Evolutionary conservation across 2,888 invertebrate species (phyloP).

Genomic region (Sericinus montela): DNA sequence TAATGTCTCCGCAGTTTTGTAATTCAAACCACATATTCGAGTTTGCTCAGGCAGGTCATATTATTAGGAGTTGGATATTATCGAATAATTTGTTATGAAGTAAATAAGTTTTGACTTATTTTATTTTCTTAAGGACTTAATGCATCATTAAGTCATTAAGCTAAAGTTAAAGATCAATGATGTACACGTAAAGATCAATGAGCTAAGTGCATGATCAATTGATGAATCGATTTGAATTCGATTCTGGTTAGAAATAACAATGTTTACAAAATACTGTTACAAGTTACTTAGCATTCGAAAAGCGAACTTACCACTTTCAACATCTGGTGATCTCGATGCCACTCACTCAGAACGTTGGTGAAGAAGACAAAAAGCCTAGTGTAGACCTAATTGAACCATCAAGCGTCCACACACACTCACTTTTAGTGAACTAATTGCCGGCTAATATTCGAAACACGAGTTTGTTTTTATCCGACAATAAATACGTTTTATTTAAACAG

Average conservation of each 20-base stretch:
- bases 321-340: conserved; percentile 53
- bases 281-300: conserved; percentile 27
- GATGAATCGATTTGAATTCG: conserved; percentile 1
- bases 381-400: conserved; percentile 66
- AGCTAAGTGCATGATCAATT: no score
- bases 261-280: not conserved
- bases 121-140: no score
- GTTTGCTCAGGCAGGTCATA: no score
- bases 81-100: no score
- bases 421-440: conserved; percentile 71
- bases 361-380: conserved; percentile 55
- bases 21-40: not conserved
- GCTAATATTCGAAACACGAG: conserved; percentile 64
- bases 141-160: no score
- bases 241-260: not conserved
- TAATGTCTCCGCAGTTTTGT: not conserved
- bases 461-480: conserved; percentile 53
- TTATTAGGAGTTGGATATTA: no score
- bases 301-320: conserved; percentile 67
- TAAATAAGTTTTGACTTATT: no score
- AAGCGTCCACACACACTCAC: conserved; percentile 72
- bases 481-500: conserved; percentile 34
- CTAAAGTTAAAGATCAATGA: no score
- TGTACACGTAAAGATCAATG: no score
- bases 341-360: conserved; percentile 40